A percentile compares a stretch with the other conserved stretches of the same genome.
Evolutionary conservation across 2,797 vertebrate genomes (phyloP).

Genomic region (Sandelia bainsii): DNA sequence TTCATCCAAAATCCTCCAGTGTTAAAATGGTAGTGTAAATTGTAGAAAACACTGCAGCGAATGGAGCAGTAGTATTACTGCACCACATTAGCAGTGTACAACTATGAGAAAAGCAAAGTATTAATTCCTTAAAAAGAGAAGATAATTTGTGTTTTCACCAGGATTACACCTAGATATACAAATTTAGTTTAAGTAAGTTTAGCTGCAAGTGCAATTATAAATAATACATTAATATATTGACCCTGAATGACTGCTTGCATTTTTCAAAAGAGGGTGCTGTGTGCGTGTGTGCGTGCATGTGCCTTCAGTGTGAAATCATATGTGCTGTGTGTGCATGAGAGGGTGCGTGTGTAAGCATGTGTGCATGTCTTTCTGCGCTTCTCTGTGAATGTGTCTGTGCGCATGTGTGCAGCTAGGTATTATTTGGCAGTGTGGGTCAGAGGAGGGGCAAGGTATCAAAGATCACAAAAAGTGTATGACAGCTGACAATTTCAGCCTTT

Average conservation of each 20-base stretch:
- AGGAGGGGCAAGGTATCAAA: constrained; percentile 80
- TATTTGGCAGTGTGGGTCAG: constrained; percentile 69
- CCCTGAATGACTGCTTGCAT: constrained; percentile 11
- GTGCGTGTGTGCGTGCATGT: constrained; percentile 2
- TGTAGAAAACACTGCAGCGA: constrained; percentile 11
- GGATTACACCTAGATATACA: constrained; percentile 1
- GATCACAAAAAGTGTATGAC: constrained; percentile 86
- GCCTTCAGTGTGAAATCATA: constrained; percentile 18
- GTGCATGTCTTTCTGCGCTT: constrained; percentile 14
- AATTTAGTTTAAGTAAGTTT: background rate
- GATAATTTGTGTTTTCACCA: constrained; percentile 6
- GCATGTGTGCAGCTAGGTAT: constrained; percentile 48
- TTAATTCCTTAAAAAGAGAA: background rate
- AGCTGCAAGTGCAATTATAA: constrained; percentile 10
- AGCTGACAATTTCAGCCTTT: constrained; percentile 89
- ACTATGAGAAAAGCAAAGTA: constrained; percentile 3
- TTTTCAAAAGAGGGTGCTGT: constrained; percentile 32
- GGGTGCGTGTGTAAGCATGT: constrained; percentile 13
- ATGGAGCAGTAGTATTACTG: constrained; percentile 7
- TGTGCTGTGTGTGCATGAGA: background rate
- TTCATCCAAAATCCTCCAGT: constrained; percentile 48
- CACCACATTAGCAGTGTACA: background rate
- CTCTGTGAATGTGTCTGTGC: constrained; percentile 3
- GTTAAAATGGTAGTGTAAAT: constrained; percentile 15
- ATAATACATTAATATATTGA: constrained; percentile 31